A percentile compares a stretch with the other conserved stretches of the same genome.
These are phyloP conservation scores for Calidris pugnax DNA, from an alignment of 2,113 vertebrate genomes.

Conservation along the genomic window DNA sequence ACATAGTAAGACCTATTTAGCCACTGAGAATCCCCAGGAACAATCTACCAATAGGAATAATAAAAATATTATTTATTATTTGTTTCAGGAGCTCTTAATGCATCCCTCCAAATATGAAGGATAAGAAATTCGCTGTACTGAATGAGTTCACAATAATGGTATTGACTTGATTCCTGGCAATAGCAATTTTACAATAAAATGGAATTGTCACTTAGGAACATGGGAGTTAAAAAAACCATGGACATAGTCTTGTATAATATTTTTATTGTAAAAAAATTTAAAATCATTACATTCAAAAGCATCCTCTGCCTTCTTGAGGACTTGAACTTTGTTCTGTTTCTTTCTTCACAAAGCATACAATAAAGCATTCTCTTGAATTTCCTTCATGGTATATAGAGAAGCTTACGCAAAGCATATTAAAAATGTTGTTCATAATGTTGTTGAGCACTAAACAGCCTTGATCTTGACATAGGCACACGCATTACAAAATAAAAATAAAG, in stretches of 20 bases:
- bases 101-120: neutral
- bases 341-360: neutral
- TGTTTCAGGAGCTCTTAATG: neutral
- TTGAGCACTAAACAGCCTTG: neutral
- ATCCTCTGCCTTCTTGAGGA: neutral
- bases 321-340: neutral
- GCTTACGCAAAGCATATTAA: neutral
- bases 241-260: neutral
- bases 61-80: neutral
- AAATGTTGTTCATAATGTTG: neutral
- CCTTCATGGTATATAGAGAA: neutral
- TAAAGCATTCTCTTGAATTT: neutral
- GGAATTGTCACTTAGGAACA: neutral
- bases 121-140: neutral
- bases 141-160: neutral
- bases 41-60: neutral
- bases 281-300: neutral
- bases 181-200: neutral
- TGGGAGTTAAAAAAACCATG: neutral
- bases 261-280: neutral
- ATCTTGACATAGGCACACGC: neutral
- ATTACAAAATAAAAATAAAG: neutral
- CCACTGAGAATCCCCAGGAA: neutral
- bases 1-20: neutral
- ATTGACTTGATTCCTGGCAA: neutral